phyloP scores from a whole-genome alignment of 2,797 vertebrate genomes.

The Myotis myotis region DNA sequence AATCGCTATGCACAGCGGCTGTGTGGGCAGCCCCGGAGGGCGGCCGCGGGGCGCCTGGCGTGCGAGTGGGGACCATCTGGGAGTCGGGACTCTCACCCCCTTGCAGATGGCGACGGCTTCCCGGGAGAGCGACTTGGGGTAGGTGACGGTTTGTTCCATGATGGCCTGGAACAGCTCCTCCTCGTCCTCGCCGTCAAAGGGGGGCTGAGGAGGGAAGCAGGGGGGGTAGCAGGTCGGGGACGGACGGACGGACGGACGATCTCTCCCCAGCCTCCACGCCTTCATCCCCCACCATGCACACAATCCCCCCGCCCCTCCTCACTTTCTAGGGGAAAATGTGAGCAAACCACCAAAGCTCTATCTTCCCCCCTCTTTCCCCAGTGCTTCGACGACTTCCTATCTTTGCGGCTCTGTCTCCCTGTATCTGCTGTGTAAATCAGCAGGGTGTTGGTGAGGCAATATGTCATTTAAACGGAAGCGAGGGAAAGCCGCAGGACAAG shows the following conservation, averaged over 20 bases:
- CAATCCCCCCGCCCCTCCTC: too few relatives aligned
- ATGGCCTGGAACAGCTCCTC: slow-evolving; percentile 96
- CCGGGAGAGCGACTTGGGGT: slow-evolving; percentile 92
- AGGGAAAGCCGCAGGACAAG: background rate
- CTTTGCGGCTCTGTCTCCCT: background rate
- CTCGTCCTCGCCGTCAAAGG: slow-evolving; percentile 94
- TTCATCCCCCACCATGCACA: background rate
- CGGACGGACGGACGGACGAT: too few relatives aligned
- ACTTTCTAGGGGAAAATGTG: background rate
- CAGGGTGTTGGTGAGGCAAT: background rate
- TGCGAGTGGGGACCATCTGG: background rate
- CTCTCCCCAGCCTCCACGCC: too few relatives aligned
- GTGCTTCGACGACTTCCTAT: background rate
- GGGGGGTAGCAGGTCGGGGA: background rate
- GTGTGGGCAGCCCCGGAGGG: background rate
- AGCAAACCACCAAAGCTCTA: background rate
- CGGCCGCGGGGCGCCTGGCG: rapidly evolving
- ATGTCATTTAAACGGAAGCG: background rate
- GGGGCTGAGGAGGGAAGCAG: slow-evolving; percentile 82
- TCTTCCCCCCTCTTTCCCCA: background rate
- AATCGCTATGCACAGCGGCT: background rate
- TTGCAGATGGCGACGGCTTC: slow-evolving; percentile 95
- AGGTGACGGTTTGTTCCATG: slow-evolving; percentile 93
- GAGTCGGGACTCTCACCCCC: slow-evolving; percentile 84
- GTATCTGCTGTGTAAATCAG: background rate